Evolutionary conservation across 2,113 vertebrate species (phyloP).

Genomic region (Crotalus viridis): DNA sequence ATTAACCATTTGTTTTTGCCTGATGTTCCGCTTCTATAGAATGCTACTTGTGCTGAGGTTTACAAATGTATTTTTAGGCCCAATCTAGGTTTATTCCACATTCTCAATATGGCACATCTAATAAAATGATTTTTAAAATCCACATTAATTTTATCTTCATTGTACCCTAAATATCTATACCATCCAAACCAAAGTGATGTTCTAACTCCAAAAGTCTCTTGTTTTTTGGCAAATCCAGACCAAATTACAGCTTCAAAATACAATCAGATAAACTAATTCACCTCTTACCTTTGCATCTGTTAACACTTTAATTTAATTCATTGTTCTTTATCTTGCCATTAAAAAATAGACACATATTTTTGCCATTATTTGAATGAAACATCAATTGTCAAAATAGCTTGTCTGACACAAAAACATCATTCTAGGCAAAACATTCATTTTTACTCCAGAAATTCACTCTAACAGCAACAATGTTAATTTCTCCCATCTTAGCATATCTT

Average conservation of each 20-base stretch:
- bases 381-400: not conserved
- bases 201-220: not conserved
- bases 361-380: not conserved
- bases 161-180: not conserved
- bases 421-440: not conserved
- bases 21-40: not conserved
- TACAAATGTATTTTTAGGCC: not conserved
- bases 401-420: not conserved
- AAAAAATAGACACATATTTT: not conserved
- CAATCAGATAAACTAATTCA: not conserved
- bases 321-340: not conserved
- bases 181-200: not conserved
- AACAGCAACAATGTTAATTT: not conserved
- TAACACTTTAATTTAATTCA: not conserved
- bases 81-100: not conserved
- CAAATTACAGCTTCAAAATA: not conserved
- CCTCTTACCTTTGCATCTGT: not conserved
- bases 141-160: not conserved
- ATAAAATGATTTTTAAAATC: not conserved
- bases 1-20: not conserved
- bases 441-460: not conserved
- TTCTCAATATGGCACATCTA: not conserved
- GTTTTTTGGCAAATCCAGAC: not conserved
- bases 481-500: not conserved
- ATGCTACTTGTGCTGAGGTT: not conserved